A percentile compares a stretch with the other conserved stretches of the same genome.
Evolutionary conservation across 2,113 vertebrate species (phyloP).

Genomic region (Pyrgilauda ruficollis): DNA sequence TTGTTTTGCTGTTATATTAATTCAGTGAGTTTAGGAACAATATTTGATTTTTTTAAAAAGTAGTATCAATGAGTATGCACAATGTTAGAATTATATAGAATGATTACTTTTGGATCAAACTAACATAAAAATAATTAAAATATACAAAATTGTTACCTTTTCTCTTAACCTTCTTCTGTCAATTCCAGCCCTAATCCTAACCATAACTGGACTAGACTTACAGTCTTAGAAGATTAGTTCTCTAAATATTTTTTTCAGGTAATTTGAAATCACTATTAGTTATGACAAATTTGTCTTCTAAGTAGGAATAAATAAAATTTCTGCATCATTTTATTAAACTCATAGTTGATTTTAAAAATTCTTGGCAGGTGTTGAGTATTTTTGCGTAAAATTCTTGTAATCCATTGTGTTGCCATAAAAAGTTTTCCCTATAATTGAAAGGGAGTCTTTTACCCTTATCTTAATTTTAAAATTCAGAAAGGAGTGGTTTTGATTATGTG

Average conservation of each 20-base stretch:
- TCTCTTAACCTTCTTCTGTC: not conserved
- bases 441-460: not conserved
- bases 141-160: not conserved
- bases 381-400: constrained; percentile 2
- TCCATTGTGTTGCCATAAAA: not conserved
- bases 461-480: not conserved
- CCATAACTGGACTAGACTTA: not conserved
- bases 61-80: not conserved
- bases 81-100: not conserved
- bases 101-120: not conserved
- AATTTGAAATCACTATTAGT: not conserved
- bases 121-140: not conserved
- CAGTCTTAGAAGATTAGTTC: not conserved
- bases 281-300: not conserved
- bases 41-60: not conserved
- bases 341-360: not conserved
- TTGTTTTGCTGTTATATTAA: not conserved
- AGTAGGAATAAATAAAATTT: not conserved
- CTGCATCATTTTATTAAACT: not conserved
- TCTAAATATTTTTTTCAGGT: not conserved
- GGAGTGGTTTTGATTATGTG: not conserved
- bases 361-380: not conserved
- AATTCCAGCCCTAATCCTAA: not conserved
- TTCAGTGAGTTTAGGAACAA: not conserved
- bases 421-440: not conserved